Evolutionary conservation across 1,140 invertebrate genomes (phyloP), one percentile per base, ranked within the genome.

Genomic region (Euura saliciscinereae): DNA sequence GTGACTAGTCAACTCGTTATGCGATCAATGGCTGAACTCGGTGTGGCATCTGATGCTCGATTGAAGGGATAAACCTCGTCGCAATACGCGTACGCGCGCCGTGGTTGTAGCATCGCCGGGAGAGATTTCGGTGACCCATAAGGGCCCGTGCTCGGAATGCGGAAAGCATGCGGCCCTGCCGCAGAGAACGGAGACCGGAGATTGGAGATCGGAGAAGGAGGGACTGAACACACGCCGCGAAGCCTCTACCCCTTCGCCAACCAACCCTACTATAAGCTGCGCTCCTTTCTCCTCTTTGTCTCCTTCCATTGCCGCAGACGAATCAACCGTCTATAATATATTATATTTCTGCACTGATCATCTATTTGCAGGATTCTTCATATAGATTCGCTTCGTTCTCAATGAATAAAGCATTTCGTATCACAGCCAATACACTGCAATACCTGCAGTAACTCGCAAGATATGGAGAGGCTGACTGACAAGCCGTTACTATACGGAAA

Each of bases 131-230:
- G 28, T 44, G 66, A 44, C 13, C 13, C 66, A 42, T 67, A 28
- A 44, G 78, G 77, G 74, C 77, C 76, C 65, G 75, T 76, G 71
- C 78, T 78, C 74, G 81, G 78, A 82, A 82, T 83, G 80, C 78
- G 78, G 74, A 77, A 77, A 77, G 78, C 76, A 76, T 76, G 76
- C 78, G 79, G 80, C 74, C 78, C 80, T 80, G 79, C 78, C 79
- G 77, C 79, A 78, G 78, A 78, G 80, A 79, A 80, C 79, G 71
- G 70, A 59, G 28, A 1, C 28, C 28, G 28, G 28, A 28, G 28
- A 28, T 28, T 1, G 28, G 28, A 28, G 28, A 28, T 28, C 28
- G 28, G 1, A 28, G 28, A 28, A 28, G 0, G 28, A 28, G 28
- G 28, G 28, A 28, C 28, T 28, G 0, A 1, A 28, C 28, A 28